These are phyloP conservation scores for Drosophila subobscura DNA, from an alignment of 1,140 invertebrate species.

Conservation along the genomic window DNA sequence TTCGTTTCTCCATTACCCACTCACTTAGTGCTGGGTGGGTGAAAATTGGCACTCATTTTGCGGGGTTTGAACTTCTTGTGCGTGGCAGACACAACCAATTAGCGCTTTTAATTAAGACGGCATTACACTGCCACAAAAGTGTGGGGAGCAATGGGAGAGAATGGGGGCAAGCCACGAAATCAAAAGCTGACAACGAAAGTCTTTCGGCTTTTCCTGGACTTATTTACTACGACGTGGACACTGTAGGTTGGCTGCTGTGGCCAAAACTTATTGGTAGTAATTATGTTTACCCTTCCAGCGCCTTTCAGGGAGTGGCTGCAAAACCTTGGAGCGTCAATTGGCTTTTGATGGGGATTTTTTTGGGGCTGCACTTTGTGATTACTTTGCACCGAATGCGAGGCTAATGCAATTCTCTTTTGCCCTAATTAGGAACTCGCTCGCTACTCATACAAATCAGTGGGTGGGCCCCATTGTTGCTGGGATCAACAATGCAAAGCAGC, in stretches of 20 bases:
- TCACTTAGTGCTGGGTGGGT: slow-evolving; percentile 12
- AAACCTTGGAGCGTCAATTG: slow-evolving; percentile 42
- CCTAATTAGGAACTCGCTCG: slow-evolving; percentile 57
- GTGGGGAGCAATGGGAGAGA: background rate
- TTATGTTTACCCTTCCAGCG: slow-evolving; percentile 33
- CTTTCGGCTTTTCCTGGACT: slow-evolving; percentile 3
- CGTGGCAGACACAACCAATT: slow-evolving; percentile 55
- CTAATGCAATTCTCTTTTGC: slow-evolving; percentile 61
- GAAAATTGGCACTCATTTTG: background rate
- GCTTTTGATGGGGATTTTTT: slow-evolving; percentile 9
- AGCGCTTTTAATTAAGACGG: slow-evolving; percentile 72
- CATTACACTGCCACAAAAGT: slow-evolving; percentile 40
- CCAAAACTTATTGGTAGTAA: slow-evolving; percentile 69
- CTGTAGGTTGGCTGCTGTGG: slow-evolving; percentile 7
- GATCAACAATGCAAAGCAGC: slow-evolving; percentile 50
- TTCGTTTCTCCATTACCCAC: background rate
- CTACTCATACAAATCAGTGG: slow-evolving; percentile 60
- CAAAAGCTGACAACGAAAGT: slow-evolving; percentile 73
- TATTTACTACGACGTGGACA: slow-evolving; percentile 26
- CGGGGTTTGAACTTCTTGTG: background rate
- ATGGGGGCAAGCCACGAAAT: slow-evolving; percentile 51
- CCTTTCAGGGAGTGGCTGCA: background rate
- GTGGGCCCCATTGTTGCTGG: slow-evolving; percentile 38
- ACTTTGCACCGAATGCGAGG: slow-evolving; percentile 54
- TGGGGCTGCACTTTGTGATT: slow-evolving; percentile 45